Percentiles rank a stretch among this genome's conserved stretches.
These are phyloP conservation scores for Nineta flava DNA, from an alignment of 2,888 invertebrate genomes.

Conservation along the genomic window DNA sequence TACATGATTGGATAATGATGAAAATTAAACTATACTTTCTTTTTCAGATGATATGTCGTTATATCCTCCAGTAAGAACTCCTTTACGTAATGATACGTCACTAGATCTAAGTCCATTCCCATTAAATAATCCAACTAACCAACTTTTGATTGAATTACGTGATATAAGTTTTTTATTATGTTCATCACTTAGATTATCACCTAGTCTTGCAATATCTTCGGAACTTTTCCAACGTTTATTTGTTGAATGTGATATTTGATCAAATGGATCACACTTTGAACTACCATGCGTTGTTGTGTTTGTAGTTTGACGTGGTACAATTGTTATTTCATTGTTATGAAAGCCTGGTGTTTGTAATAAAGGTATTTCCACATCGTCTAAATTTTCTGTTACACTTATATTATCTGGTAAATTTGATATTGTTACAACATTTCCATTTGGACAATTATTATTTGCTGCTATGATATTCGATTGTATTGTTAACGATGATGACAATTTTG, in stretches of 20 bases:
- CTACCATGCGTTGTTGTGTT: slow-evolving; percentile 13
- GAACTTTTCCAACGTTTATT: slow-evolving; percentile 62
- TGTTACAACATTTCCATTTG: slow-evolving; percentile 34
- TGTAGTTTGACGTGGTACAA: slow-evolving; percentile 21
- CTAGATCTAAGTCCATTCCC: slow-evolving; percentile 53
- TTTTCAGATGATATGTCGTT: slow-evolving; percentile 37
- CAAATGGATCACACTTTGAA: slow-evolving; percentile 22
- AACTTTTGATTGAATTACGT: slow-evolving; percentile 49
- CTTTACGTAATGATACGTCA: slow-evolving; percentile 37
- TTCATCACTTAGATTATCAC: slow-evolving; percentile 21
- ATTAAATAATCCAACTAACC: slow-evolving; percentile 61
- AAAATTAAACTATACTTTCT: slow-evolving; percentile 36
- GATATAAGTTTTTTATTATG: slow-evolving; percentile 41
- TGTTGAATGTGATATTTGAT: slow-evolving; percentile 21
- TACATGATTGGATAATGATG: too few species aligned
- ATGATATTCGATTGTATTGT: slow-evolving; percentile 29
- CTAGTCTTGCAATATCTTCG: slow-evolving; percentile 40
- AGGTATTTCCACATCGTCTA: slow-evolving; percentile 27
- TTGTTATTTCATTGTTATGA: slow-evolving; percentile 16
- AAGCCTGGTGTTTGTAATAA: slow-evolving; percentile 21
- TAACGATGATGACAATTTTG: slow-evolving; percentile 23
- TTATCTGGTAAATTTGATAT: slow-evolving; percentile 20
- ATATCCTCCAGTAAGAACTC: slow-evolving; percentile 31
- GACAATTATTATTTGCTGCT: slow-evolving; percentile 33
- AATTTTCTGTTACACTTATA: slow-evolving; percentile 17